phyloP scores from a whole-genome alignment of 2,113 vertebrate genomes.

The Xiphorhynchus elegans region DNA sequence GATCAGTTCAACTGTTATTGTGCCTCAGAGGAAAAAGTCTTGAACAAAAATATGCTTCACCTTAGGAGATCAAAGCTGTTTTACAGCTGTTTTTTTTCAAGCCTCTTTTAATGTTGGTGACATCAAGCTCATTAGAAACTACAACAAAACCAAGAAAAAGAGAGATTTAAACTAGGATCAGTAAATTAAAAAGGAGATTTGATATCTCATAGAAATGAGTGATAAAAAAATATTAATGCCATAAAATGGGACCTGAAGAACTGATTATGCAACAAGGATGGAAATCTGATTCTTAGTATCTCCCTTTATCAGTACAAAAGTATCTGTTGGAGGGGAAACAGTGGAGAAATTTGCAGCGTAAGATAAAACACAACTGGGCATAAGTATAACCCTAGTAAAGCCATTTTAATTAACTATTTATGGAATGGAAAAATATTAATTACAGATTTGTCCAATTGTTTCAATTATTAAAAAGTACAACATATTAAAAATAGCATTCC shows the following conservation, averaged over 20 bases:
- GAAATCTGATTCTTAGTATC: neutral
- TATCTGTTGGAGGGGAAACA: neutral
- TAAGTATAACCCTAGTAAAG: neutral
- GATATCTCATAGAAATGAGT: neutral
- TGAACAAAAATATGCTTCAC: conserved; percentile 34
- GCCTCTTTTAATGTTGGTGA: conserved; percentile 7
- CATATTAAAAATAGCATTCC: neutral
- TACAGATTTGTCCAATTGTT: neutral
- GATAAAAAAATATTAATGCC: neutral
- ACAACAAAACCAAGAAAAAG: neutral
- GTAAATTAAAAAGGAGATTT: conserved; percentile 23
- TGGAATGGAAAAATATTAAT: neutral
- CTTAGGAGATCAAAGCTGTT: conserved; percentile 58
- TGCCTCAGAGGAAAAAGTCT: conserved; percentile 25
- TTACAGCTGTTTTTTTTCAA: neutral
- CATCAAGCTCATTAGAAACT: conserved; percentile 39
- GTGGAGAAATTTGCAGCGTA: neutral
- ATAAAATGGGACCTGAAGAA: neutral
- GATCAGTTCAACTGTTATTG: conserved; percentile 36
- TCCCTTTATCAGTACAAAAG: neutral
- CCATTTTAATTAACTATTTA: neutral
- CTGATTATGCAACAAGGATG: neutral
- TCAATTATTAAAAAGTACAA: neutral
- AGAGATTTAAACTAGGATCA: neutral
- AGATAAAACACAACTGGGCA: neutral